A percentile compares a stretch with the other conserved stretches of the same genome.
Conservation (phyloP, 2,888 invertebrate genomes). For the Cotesia congregata region DNA sequence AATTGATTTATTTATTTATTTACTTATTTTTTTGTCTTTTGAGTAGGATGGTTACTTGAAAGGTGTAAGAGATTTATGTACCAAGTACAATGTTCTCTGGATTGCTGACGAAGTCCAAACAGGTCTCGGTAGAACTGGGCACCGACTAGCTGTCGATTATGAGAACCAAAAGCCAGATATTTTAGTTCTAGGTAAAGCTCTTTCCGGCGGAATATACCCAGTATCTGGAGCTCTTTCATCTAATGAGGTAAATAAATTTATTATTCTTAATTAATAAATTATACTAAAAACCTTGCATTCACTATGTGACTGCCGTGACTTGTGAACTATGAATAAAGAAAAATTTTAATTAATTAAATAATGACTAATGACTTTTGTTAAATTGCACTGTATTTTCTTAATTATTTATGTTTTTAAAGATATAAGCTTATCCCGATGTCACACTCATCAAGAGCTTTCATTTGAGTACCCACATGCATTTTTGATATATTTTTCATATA, state of each 20-base stretch:
- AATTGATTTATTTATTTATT: no score
- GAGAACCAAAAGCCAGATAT: slow-evolving; percentile 84
- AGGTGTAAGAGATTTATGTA: slow-evolving; percentile 80
- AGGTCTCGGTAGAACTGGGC: slow-evolving; percentile 87
- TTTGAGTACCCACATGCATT: no score
- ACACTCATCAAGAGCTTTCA: no score
- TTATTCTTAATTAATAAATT: not conserved
- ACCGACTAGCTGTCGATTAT: slow-evolving; percentile 80
- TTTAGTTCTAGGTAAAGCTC: slow-evolving; percentile 83
- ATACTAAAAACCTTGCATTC: not conserved
- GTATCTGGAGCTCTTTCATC: slow-evolving; percentile 80
- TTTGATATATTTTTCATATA: no score
- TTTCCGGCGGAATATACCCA: slow-evolving; percentile 87
- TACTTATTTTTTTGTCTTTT: no score
- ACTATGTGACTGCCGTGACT: no score
- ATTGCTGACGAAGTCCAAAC: slow-evolving; percentile 91
- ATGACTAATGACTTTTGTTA: no score
- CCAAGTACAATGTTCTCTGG: slow-evolving; percentile 84
- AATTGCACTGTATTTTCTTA: no score
- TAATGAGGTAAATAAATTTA: slow-evolving; percentile 75
- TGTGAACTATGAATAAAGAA: no score
- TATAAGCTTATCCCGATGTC: no score
- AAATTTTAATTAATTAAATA: no score
- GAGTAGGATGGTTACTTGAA: slow-evolving; percentile 77
- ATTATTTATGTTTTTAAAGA: no score